Evolutionary conservation across 2,888 invertebrate species (phyloP).

Genomic region (Auanema freiburgensis): DNA sequence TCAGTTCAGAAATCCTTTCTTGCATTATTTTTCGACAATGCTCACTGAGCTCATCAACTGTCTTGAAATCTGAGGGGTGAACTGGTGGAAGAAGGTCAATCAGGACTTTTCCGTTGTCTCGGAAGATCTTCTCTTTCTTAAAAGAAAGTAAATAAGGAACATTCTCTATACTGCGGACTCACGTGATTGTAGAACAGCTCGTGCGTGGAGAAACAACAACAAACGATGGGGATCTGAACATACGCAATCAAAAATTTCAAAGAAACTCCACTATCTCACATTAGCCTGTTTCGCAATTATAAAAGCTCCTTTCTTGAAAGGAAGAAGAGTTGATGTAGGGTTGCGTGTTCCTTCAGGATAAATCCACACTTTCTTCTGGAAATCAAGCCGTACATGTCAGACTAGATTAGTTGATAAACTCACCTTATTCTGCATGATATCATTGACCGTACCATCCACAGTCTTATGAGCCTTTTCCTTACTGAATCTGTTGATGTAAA

Average conservation of each 20-base stretch:
- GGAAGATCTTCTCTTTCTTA: conserved; percentile 38
- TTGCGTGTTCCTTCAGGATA: conserved; percentile 90
- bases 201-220: conserved; percentile 86
- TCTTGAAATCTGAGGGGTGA: conserved; percentile 36
- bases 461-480: conserved; percentile 50
- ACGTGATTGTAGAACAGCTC: conserved; percentile 68
- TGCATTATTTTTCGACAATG: conserved; percentile 43
- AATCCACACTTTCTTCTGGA: conserved; percentile 78
- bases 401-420: neutral
- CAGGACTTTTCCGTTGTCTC: conserved; percentile 30
- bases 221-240: conserved; percentile 76
- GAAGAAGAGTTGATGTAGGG: conserved; percentile 80
- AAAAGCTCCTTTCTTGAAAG: conserved; percentile 95
- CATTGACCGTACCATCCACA: conserved; percentile 39
- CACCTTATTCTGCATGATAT: conserved; percentile 43
- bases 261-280: conserved; percentile 9
- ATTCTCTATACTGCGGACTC: conserved; percentile 9
- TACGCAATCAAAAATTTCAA: neutral
- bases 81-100: conserved; percentile 44
- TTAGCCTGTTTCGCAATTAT: conserved; percentile 75
- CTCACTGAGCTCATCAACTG: conserved; percentile 41
- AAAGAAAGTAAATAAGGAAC: conserved; percentile 7
- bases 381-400: no score
- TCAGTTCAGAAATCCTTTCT: conserved; percentile 10
- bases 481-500: conserved; percentile 49